Evolutionary conservation across 2,888 invertebrate species (phyloP), one percentile per base, ranked within the genome.

Genomic region (Pyrochroa serraticornis): DNA sequence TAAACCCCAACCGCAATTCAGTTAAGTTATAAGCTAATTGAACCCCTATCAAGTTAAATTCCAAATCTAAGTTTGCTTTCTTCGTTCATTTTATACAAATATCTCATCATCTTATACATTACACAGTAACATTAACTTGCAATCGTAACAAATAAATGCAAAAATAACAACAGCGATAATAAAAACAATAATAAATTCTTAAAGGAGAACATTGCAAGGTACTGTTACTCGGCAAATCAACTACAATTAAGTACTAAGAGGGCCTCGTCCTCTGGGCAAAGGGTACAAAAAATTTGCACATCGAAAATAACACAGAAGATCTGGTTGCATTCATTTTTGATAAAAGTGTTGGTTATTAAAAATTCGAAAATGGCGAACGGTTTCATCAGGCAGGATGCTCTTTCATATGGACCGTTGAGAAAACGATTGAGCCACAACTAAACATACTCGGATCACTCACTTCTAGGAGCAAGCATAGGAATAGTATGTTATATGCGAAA

Each of bases 71-170:
- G 50, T 61, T 66, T 64, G 62, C 63, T 65, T 63, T 67, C 66
- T 65, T 67, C 64, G 58, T 70, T 64, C 67, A 59, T 72, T 71
- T 75, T 74, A 71, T 75, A 75, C 74, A 76, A 73, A 74, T 71
- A 67, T 67, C 62, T 56, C 22, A 22, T 22, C 22, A 22, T 22
- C 52, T 56, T 44, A 33, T 45, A 42, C 35, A 37, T 41, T 49
- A 56, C 39, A 44, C 44, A 59, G 70, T 71, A 74, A 71, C 70
- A 70, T 69, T 71, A 73, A 73, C 75, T 73, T 70, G 71, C 71
- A 70, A 72, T 70, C 13, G 8, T 38, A 67, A 62, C 59, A 59
- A 64, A 63, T 66, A 64, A 64, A 63, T 62, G 64, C 68, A 68
- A 63, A 70, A 70, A 69, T 62, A 68, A 68, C 64, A 64, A 61